Evolutionary conservation across 2,113 vertebrate species (phyloP).

Genomic region (Bufo gargarizans): DNA sequence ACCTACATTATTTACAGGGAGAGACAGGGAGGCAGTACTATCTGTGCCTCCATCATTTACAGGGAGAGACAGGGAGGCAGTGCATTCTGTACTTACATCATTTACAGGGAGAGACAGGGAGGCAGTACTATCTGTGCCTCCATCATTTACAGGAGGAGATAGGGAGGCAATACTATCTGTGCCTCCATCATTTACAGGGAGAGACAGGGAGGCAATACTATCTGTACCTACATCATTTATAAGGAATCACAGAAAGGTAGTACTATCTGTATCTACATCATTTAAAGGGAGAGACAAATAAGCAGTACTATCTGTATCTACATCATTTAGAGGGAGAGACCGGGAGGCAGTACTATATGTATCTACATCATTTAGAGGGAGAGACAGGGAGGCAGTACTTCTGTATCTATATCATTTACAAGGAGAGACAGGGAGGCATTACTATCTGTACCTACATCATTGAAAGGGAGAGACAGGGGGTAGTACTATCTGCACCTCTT

Average conservation of each 20-base stretch:
- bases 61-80: too few species aligned
- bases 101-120: too few species aligned
- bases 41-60: too few species aligned
- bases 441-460: not conserved
- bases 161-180: too few species aligned
- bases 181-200: not conserved
- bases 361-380: not conserved
- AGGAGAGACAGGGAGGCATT: not conserved
- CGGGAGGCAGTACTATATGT: not conserved
- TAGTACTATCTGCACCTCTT: not conserved
- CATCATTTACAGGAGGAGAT: too few species aligned
- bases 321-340: not conserved
- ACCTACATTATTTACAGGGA: not conserved
- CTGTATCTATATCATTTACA: not conserved
- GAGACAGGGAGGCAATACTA: too few species aligned
- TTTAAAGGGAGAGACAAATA: not conserved
- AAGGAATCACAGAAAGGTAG: too few species aligned
- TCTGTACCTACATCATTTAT: too few species aligned
- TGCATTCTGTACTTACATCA: too few species aligned
- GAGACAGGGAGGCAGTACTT: not conserved
- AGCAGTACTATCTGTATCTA: not conserved
- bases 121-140: too few species aligned
- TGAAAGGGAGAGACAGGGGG: too few species aligned
- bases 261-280: too few species aligned
- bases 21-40: not conserved